Conservation (phyloP, 2,888 invertebrate genomes). For the Augochlorella aurata region DNA sequence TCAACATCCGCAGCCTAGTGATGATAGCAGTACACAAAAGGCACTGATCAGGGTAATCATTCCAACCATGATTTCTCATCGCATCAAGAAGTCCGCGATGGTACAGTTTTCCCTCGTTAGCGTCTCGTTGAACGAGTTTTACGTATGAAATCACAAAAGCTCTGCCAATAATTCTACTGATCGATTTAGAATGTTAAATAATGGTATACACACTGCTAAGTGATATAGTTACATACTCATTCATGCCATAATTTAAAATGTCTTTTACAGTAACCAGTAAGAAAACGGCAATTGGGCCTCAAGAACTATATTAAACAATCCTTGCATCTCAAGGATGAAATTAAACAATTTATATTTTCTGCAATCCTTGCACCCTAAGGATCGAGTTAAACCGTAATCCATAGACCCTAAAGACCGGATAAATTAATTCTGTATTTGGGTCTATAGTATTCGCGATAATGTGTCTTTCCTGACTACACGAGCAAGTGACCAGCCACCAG, state of each 20-base stretch:
- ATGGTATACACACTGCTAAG: not conserved
- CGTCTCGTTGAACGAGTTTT: not conserved
- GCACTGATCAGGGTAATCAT: not conserved
- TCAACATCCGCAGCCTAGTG: not conserved
- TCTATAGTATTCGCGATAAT: no score
- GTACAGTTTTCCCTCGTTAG: not conserved
- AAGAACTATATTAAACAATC: not conserved
- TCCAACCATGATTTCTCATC: not conserved
- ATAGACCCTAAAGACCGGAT: not conserved
- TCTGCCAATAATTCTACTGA: not conserved
- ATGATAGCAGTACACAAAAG: conserved; percentile 4
- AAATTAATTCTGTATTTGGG: not conserved
- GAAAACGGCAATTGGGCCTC: not conserved
- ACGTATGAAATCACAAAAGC: no score
- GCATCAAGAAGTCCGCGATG: not conserved
- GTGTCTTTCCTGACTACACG: no score
- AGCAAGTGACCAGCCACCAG: no score
- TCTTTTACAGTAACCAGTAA: not conserved
- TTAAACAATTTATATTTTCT: not conserved
- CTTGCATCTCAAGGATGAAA: not conserved
- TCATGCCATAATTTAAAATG: not conserved
- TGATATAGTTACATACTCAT: not conserved
- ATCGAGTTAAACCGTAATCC: not conserved
- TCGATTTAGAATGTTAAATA: not conserved
- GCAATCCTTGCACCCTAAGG: not conserved